Percentiles rank a stretch among this genome's conserved stretches.
Evolutionary conservation across 2,797 vertebrate genomes (phyloP).

Genomic region (Schizopygopsis pylzovi): DNA sequence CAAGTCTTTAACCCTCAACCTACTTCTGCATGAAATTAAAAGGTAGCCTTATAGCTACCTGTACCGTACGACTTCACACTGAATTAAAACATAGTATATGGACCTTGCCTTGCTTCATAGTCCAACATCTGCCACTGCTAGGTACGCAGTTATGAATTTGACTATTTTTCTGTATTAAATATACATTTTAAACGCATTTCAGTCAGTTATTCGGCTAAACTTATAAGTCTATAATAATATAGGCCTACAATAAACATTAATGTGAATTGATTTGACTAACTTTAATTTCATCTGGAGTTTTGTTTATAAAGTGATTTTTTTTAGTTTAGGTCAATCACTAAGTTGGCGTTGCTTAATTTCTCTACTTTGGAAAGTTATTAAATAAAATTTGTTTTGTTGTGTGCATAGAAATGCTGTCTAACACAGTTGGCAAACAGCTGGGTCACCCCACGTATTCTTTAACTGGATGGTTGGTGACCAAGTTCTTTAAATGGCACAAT

Average conservation of each 20-base stretch:
- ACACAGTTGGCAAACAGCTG: constrained; percentile 68
- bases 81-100: neutral
- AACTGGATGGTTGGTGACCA: constrained; percentile 72
- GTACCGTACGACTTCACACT: neutral
- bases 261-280: too few species aligned
- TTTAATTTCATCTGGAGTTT: too few species aligned
- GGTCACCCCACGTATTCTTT: constrained; percentile 69
- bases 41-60: neutral
- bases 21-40: neutral
- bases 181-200: too few species aligned
- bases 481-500: constrained; percentile 64
- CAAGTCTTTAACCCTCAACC: neutral
- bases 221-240: too few species aligned
- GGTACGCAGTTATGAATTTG: too few species aligned
- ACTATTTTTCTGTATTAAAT: too few species aligned
- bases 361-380: neutral
- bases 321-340: neutral
- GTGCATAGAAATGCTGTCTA: constrained; percentile 61
- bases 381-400: neutral
- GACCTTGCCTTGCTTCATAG: neutral
- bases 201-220: too few species aligned
- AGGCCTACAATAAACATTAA: too few species aligned
- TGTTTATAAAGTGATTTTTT: neutral
- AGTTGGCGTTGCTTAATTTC: neutral
- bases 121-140: neutral